A percentile compares a stretch with the other conserved stretches of the same genome.
phyloP scores from a whole-genome alignment of 1,140 invertebrate genomes.

The Lordiphosa mommai region DNA sequence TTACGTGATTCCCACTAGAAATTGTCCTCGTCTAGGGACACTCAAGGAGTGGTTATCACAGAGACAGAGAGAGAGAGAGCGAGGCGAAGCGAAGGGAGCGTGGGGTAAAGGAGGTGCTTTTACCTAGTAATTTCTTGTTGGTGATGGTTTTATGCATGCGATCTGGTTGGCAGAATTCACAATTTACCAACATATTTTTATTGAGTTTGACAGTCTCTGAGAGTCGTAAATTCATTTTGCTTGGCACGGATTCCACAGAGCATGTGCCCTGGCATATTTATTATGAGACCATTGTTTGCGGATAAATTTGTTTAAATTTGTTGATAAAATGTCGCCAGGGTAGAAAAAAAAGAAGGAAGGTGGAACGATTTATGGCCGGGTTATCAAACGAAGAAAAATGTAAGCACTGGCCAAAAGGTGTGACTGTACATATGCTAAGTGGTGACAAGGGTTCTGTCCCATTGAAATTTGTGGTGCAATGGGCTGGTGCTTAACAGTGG shows the following conservation, averaged over 20 bases:
- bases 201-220: slow-evolving; percentile 32
- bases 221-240: slow-evolving; percentile 8
- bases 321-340: background rate
- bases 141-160: slow-evolving; percentile 62
- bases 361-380: too few relatives aligned
- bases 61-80: slow-evolving; percentile 15
- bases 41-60: slow-evolving; percentile 18
- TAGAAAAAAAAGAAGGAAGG: too few relatives aligned
- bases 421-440: too few relatives aligned
- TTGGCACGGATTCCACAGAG: background rate
- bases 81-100: background rate
- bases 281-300: slow-evolving; percentile 2
- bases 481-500: too few relatives aligned
- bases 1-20: slow-evolving; percentile 75
- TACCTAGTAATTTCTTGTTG: slow-evolving; percentile 12
- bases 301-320: slow-evolving; percentile 2
- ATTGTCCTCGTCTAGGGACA: slow-evolving; percentile 20
- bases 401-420: background rate
- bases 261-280: slow-evolving; percentile 1
- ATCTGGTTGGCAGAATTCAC: slow-evolving; percentile 33
- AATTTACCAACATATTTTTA: slow-evolving; percentile 55
- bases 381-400: too few relatives aligned
- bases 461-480: too few relatives aligned
- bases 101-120: background rate
- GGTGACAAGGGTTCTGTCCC: too few relatives aligned